These are phyloP conservation scores for Toxotes lorentzi DNA, from an alignment of 2,797 vertebrate species.

Conservation along the genomic window DNA sequence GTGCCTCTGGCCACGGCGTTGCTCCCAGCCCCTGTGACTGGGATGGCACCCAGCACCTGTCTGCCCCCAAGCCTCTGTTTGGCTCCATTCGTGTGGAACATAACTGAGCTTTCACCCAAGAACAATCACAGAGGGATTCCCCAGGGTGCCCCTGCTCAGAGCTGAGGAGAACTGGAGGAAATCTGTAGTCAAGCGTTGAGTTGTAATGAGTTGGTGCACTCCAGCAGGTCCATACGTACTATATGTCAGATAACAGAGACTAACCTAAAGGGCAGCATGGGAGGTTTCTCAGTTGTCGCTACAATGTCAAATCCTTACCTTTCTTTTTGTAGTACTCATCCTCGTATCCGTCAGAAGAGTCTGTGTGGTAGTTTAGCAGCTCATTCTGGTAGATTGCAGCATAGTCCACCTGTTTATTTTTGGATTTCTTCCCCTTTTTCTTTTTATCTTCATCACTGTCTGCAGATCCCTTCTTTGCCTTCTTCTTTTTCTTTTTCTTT, in stretches of 20 bases:
- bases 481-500: slow-evolving; percentile 86
- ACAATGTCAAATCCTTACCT: slow-evolving; percentile 82
- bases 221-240: background rate
- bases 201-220: background rate
- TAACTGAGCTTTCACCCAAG: slow-evolving; percentile 75
- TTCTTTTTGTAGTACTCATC: slow-evolving; percentile 96
- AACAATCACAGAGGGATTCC: slow-evolving; percentile 75
- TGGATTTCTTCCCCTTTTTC: slow-evolving; percentile 85
- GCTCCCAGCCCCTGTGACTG: slow-evolving; percentile 55
- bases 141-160: slow-evolving; percentile 31
- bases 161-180: slow-evolving; percentile 18
- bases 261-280: slow-evolving; percentile 3
- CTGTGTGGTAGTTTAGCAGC: slow-evolving; percentile 89
- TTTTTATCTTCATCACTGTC: slow-evolving; percentile 86
- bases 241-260: slow-evolving; percentile 2
- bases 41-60: slow-evolving; percentile 76
- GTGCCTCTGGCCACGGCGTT: slow-evolving; percentile 25
- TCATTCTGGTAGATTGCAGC: slow-evolving; percentile 91
- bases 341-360: slow-evolving; percentile 90
- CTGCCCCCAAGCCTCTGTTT: slow-evolving; percentile 69
- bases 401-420: slow-evolving; percentile 90
- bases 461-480: slow-evolving; percentile 78
- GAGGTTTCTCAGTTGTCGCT: background rate
- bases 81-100: slow-evolving; percentile 78
- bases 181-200: background rate